These are phyloP conservation scores for Trinectes maculatus DNA, from an alignment of 2,113 vertebrate species.

Conservation along the genomic window DNA sequence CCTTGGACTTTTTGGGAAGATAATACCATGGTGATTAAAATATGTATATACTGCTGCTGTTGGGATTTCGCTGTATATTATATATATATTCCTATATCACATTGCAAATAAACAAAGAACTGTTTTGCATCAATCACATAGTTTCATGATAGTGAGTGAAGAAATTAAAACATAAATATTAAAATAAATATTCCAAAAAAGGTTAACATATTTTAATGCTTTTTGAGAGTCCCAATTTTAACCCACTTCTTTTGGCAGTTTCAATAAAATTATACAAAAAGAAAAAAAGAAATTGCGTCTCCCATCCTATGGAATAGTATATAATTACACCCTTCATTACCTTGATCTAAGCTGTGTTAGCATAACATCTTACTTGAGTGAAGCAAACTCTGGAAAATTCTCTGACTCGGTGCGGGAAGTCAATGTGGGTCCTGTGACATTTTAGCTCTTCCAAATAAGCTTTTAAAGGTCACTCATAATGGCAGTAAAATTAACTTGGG, in stretches of 20 bases:
- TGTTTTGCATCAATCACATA: background rate
- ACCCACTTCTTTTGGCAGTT: conserved; percentile 17
- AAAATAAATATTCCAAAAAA: too few relatives aligned
- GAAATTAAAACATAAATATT: conserved; percentile 10
- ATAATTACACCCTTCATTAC: conserved; percentile 43
- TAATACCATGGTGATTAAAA: conserved; percentile 38
- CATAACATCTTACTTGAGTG: conserved; percentile 15
- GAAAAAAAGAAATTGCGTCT: conserved; percentile 15
- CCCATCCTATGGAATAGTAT: background rate
- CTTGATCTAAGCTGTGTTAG: conserved; percentile 34
- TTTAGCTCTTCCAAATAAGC: conserved; percentile 53
- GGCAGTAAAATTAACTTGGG: conserved; percentile 54
- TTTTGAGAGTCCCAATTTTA: background rate
- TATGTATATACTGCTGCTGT: conserved; percentile 30
- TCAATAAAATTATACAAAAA: conserved; percentile 24
- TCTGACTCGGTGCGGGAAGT: conserved; percentile 13
- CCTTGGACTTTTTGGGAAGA: conserved; percentile 39
- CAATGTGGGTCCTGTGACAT: conserved; percentile 41
- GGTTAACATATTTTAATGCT: background rate
- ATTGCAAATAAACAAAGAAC: conserved; percentile 6
- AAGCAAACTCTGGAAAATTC: conserved; percentile 11
- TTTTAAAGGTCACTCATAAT: conserved; percentile 63
- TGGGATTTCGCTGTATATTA: too few relatives aligned
- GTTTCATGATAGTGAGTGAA: background rate
- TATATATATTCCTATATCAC: too few relatives aligned